Conservation (phyloP, 1,140 invertebrate genomes). For the Globodera rostochiensis region DNA sequence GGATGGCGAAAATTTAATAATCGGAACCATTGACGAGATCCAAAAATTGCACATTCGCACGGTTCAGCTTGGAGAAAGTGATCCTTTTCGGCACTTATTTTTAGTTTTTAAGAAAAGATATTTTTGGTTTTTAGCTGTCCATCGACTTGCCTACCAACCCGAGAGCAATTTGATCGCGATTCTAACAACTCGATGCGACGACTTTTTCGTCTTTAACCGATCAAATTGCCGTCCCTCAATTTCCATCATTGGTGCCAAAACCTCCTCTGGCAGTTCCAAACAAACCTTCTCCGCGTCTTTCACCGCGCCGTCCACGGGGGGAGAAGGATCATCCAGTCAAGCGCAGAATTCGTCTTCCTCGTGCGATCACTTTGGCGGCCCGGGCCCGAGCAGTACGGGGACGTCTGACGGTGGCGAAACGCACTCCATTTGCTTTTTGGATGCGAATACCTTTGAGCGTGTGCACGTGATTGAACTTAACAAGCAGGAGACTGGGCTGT, state of each 20-base stretch:
- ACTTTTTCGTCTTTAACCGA: conserved; percentile 11
- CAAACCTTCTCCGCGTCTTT: conserved; percentile 20
- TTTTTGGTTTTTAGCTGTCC: conserved; percentile 68
- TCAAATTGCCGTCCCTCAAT: conserved; percentile 28
- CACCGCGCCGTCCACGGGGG: conserved; percentile 36
- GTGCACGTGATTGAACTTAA: conserved; percentile 53
- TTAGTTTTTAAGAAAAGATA: background rate
- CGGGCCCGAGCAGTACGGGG: background rate
- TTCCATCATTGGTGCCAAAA: conserved; percentile 38
- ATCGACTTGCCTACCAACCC: conserved; percentile 75
- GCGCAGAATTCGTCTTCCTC: background rate
- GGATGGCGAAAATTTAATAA: conserved; percentile 78
- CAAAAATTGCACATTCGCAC: conserved; percentile 70
- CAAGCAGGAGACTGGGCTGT: conserved; percentile 79
- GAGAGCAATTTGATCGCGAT: conserved; percentile 89
- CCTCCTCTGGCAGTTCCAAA: conserved; percentile 7
- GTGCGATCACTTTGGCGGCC: background rate
- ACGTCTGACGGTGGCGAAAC: conserved; percentile 72
- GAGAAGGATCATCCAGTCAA: conserved; percentile 67
- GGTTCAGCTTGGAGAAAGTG: conserved; percentile 86
- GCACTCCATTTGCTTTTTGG: conserved; percentile 86
- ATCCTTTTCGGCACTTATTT: conserved; percentile 3
- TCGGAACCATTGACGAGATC: conserved; percentile 76
- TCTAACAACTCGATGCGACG: conserved; percentile 80
- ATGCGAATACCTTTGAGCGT: conserved; percentile 87